Conservation (phyloP, 2,888 invertebrate genomes). For the Odontothrips loti region DNA sequence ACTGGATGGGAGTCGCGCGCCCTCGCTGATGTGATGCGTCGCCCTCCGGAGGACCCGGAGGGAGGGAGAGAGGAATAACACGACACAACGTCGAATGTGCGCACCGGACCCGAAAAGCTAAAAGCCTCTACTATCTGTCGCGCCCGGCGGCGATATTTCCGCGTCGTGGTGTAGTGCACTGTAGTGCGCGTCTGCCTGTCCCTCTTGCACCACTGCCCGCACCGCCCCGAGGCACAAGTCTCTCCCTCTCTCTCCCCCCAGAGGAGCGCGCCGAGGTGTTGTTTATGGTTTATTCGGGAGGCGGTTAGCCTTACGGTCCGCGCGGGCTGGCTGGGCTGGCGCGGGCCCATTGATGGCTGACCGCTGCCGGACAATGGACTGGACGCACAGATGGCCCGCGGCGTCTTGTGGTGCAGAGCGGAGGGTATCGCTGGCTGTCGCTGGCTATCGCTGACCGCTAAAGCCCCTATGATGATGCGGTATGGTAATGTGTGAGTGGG, state of each 20-base stretch:
- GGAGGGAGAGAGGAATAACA: background rate
- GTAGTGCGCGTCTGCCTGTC: too few relatives aligned
- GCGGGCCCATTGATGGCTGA: background rate
- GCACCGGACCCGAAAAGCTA: slow-evolving; percentile 2
- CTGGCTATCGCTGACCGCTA: too few relatives aligned
- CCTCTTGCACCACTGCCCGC: background rate
- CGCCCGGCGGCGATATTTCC: background rate
- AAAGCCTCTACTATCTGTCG: background rate
- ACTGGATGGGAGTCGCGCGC: too few relatives aligned
- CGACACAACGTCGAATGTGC: background rate
- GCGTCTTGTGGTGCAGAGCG: too few relatives aligned
- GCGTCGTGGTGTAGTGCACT: too few relatives aligned
- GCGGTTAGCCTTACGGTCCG: too few relatives aligned
- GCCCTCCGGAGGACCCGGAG: background rate
- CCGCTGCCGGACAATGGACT: background rate
- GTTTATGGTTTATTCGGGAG: background rate
- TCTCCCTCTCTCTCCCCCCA: background rate
- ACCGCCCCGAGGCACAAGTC: background rate
- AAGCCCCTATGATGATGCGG: background rate
- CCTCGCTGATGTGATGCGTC: too few relatives aligned
- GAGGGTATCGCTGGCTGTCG: too few relatives aligned
- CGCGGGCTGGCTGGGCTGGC: background rate
- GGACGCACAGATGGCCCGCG: background rate
- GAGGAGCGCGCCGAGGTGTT: background rate
- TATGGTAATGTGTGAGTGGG: background rate